Evolutionary conservation across 2,888 invertebrate genomes (phyloP), one percentile per base, ranked within the genome.

Genomic region (Nemotelus pantherinus): DNA sequence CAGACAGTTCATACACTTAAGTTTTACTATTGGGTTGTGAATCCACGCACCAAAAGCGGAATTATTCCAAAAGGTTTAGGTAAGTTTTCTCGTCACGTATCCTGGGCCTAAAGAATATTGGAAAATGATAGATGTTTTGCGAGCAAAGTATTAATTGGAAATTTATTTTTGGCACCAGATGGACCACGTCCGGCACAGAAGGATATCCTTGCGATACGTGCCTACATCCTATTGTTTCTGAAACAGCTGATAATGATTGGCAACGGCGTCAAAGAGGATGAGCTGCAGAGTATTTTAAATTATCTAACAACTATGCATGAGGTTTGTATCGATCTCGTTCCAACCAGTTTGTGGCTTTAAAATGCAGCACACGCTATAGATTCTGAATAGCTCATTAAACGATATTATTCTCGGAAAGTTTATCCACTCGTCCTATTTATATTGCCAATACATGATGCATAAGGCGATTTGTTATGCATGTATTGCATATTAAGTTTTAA

Each of bases 11-110:
- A 99, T 87, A 98, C 99, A 2, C 90, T 99, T 80, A 99, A 99
- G 89, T 98, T 97, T 88, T 99, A 99, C 89, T 99, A 99, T 87
- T 99, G 99, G 99, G 96, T 99, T 65, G 94, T 95, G 79, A 97
- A 97, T 90, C 99, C 99, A 0, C 90, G 95, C 81, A 92, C 95
- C 81, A 96, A 97, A 88, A 98, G 97, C 88, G 97, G 97, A 76
- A 97, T 98, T 84, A 93, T 93, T 78, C 97, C 98, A 43, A 98
- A 98, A 88, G 98, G 97, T 83, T 88, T 96, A 82, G 97, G 98
- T 97, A 87, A 90, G 92, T 88, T 9, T 57, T 4, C 53, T 9
- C 43, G 10, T 47, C 48, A 64, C 25, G 41, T 39, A 67, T 25
- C 25, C 25, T 25, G 25, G 25, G 25, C 41, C 9, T n/a, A 47